These are phyloP conservation scores for Nesogale talazaci DNA, from an alignment of 2,113 vertebrate species.

Conservation along the genomic window DNA sequence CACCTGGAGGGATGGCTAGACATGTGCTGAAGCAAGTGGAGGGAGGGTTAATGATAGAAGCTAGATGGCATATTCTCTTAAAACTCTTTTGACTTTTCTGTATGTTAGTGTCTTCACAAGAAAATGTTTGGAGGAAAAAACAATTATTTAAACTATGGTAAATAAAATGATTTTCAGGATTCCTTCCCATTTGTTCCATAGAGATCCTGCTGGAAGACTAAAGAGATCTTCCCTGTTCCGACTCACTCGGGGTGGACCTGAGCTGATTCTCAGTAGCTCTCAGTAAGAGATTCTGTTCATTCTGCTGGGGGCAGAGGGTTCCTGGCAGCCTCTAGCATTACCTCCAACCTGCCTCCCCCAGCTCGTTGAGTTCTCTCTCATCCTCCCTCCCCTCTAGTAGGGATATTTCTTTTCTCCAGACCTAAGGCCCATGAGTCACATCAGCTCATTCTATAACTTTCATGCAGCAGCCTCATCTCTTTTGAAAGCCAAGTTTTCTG, in stretches of 20 bases:
- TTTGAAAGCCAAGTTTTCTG: conserved; percentile 28
- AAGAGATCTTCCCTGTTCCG: not conserved
- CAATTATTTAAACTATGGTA: conserved; percentile 10
- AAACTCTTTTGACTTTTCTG: conserved; percentile 29
- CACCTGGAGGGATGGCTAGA: not conserved
- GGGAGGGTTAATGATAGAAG: not conserved
- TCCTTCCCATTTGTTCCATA: conserved; percentile 1
- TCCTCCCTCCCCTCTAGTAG: not conserved
- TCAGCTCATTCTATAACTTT: not conserved
- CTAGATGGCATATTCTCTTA: conserved; percentile 6
- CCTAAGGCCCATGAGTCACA: not conserved
- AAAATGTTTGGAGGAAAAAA: not conserved
- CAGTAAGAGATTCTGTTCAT: not conserved
- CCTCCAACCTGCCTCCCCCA: not conserved
- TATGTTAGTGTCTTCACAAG: conserved; percentile 47
- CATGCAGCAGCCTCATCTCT: conserved; percentile 14
- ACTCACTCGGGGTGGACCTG: not conserved
- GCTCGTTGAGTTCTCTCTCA: not conserved
- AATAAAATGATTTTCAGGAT: conserved; percentile 41
- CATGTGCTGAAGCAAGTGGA: not conserved
- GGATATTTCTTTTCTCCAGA: not conserved
- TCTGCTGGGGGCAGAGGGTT: not conserved
- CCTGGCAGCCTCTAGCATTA: not conserved
- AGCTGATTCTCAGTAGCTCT: not conserved
- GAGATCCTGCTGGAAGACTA: not conserved